A percentile compares a stretch with the other conserved stretches of the same genome.
Evolutionary conservation across 1,140 invertebrate species (phyloP).

Genomic region (Pseudachorutes palmiensis): DNA sequence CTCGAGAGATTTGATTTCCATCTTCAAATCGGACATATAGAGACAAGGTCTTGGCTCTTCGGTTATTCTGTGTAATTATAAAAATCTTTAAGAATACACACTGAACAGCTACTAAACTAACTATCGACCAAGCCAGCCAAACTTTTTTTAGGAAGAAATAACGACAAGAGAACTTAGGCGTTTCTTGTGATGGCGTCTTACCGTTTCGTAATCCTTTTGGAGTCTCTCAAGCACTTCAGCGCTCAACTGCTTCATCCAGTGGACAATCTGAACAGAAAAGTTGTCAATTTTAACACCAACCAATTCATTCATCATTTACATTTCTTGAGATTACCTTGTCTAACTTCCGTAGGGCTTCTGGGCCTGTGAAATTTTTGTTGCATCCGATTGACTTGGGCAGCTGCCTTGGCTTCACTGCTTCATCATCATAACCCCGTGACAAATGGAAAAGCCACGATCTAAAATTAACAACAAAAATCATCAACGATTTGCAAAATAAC

Average conservation of each 20-base stretch:
- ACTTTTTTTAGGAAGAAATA: too few relatives aligned
- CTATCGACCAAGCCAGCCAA: too few relatives aligned
- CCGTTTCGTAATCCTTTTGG: slow-evolving; percentile 58
- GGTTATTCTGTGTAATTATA: slow-evolving; percentile 30
- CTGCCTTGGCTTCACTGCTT: slow-evolving; percentile 71
- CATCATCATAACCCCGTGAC: slow-evolving; percentile 75
- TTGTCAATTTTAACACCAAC: not conserved
- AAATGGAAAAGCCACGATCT: slow-evolving; percentile 79
- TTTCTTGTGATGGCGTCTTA: slow-evolving; percentile 23
- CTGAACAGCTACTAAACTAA: too few relatives aligned
- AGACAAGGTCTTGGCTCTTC: slow-evolving; percentile 30
- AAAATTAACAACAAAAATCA: slow-evolving; percentile 39
- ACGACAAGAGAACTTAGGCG: too few relatives aligned
- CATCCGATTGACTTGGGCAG: slow-evolving; percentile 90
- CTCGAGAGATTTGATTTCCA: slow-evolving; percentile 22
- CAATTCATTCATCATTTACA: not conserved
- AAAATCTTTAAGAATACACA: too few relatives aligned
- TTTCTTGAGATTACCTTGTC: slow-evolving; percentile 52
- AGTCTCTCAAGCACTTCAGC: slow-evolving; percentile 76
- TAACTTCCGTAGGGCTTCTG: slow-evolving; percentile 55
- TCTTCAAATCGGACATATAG: slow-evolving; percentile 29
- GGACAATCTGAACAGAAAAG: slow-evolving; percentile 45
- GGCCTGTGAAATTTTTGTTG: slow-evolving; percentile 86
- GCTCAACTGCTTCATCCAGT: slow-evolving; percentile 72
- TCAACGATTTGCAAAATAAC: too few relatives aligned